A percentile compares a stretch with the other conserved stretches of the same genome.
Evolutionary conservation across 1,140 invertebrate species (phyloP).

Genomic region (Micrasema longulum): DNA sequence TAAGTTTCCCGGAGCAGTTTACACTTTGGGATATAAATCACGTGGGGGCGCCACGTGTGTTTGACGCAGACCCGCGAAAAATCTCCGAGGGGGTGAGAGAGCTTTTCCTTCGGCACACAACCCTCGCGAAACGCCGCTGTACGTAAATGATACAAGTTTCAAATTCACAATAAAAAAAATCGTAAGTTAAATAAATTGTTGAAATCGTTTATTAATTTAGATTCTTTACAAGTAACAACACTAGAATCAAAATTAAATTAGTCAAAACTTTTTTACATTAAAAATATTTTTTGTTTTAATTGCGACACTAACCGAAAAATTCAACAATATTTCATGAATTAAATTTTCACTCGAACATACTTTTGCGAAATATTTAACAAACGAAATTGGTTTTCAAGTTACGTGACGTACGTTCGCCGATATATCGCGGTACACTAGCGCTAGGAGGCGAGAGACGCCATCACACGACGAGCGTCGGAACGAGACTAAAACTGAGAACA

Average conservation of each 20-base stretch:
- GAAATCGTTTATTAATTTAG: too few relatives aligned
- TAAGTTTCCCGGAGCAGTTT: constrained; percentile 39
- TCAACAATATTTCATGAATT: too few relatives aligned
- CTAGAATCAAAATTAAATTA: too few relatives aligned
- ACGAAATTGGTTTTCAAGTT: too few relatives aligned
- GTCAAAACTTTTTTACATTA: too few relatives aligned
- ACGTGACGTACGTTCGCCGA: too few relatives aligned
- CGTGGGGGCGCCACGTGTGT: constrained; percentile 44
- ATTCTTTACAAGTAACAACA: too few relatives aligned
- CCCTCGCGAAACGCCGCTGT: not conserved
- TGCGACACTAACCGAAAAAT: too few relatives aligned
- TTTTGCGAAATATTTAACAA: too few relatives aligned
- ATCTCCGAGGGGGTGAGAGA: constrained; percentile 24
- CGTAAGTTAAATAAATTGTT: too few relatives aligned
- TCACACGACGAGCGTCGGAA: constrained; percentile 13
- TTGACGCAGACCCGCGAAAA: constrained; percentile 42
- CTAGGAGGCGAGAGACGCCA: not conserved
- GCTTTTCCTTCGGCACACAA: not conserved
- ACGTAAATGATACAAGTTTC: constrained; percentile 4
- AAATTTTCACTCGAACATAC: too few relatives aligned
- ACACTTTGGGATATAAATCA: constrained; percentile 47
- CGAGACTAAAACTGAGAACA: constrained; percentile 12
- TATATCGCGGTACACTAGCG: not conserved
- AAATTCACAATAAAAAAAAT: constrained; percentile 10
- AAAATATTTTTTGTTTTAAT: too few relatives aligned